phyloP scores from a whole-genome alignment of 2,797 vertebrate species.

The Gorsachius magnificus region DNA sequence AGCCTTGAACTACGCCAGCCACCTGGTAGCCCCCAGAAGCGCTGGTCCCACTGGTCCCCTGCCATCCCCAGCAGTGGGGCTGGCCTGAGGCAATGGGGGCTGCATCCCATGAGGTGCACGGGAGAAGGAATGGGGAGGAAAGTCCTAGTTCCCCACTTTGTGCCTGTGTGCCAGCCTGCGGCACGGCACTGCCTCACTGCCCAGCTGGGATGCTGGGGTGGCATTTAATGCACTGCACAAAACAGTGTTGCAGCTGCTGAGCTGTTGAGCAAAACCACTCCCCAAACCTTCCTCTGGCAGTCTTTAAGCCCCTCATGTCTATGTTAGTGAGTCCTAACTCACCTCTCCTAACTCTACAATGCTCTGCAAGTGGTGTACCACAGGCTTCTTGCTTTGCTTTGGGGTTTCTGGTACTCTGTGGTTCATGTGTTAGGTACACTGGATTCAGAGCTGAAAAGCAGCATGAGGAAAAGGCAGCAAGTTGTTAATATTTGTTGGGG shows the following conservation, averaged over 20 bases:
- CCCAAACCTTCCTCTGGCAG: not conserved
- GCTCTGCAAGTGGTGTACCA: not conserved
- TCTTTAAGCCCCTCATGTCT: not conserved
- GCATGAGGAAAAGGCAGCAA: not conserved
- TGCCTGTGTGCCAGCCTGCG: not conserved
- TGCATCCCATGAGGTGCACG: accelerated
- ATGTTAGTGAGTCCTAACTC: accelerated
- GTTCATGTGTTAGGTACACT: not conserved
- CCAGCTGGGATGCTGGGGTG: accelerated
- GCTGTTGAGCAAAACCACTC: not conserved
- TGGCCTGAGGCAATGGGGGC: accelerated
- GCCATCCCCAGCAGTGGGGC: not conserved
- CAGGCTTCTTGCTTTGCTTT: not conserved
- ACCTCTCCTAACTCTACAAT: not conserved
- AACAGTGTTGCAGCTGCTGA: not conserved
- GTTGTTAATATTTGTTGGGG: not conserved
- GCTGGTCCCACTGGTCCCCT: accelerated
- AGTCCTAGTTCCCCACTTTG: not conserved
- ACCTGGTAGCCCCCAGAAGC: not conserved
- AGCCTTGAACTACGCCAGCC: not conserved
- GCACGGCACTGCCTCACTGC: not conserved
- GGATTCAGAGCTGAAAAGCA: not conserved
- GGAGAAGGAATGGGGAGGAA: not conserved
- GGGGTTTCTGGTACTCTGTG: not conserved
- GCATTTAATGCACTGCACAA: not conserved